Evolutionary conservation across 2,113 vertebrate species (phyloP), one percentile per base, ranked within the genome.

Genomic region (Pituophis catenifer): DNA sequence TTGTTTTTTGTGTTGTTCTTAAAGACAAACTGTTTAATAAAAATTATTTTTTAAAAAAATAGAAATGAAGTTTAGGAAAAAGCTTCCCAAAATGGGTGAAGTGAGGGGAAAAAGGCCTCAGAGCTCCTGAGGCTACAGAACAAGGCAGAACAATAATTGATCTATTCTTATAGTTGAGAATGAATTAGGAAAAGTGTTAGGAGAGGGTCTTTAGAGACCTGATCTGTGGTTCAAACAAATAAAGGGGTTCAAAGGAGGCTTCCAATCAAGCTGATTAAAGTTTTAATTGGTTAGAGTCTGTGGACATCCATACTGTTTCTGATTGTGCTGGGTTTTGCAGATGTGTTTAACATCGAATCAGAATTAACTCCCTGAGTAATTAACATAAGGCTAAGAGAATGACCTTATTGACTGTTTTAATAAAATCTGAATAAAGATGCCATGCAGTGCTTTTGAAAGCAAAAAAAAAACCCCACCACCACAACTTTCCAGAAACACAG

Each of bases 251-350:
- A 85, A 33, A 85, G 19, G 21, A 6, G 59, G 26, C 29, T 88
- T 90, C 24, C 58, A 59, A 24, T 50, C 38, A 89, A 93, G 57
- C 23, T 89, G 50, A 59, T 57, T 53, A 17, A 48, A 70, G 50
- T 44, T 85, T 93, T 91, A 91, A 91, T 94, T 92, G 91, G 87
- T 65, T 55, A 59, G 54, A 38, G 38, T 23, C 9, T 85, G 26
- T 52, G 26, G 38, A 19, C 85, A 10, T 44, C 7, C 70, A 50
- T 85, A 19, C 29, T 12, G 7, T 62, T 86, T 53, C 48, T 89
- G 9, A 75, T 54, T 75, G 58, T 50, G 29, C 11, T 7, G 1
- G 17, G 15, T 81, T 58, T 33, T 89, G 65, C n/a, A 93, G 86
- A 86, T 90, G 89, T 11, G 26, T 11, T 86, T 86, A 26, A 38